Percentiles rank a stretch among this genome's conserved stretches.
phyloP scores from a whole-genome alignment of 2,113 vertebrate genomes.

The Sprattus sprattus region DNA sequence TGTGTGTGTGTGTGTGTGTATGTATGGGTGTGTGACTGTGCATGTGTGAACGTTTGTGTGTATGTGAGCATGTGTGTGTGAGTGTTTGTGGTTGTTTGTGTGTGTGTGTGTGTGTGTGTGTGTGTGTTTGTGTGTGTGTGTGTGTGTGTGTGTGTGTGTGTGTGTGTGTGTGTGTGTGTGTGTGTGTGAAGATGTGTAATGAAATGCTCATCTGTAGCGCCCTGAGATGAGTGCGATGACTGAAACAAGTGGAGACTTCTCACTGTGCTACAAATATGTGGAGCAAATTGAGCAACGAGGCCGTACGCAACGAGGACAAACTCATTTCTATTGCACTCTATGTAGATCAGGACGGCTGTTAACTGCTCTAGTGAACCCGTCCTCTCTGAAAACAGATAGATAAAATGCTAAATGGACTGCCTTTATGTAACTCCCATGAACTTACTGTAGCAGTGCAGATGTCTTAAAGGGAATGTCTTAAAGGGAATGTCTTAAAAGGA shows the following conservation, averaged over 20 bases:
- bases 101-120: conserved; percentile 15
- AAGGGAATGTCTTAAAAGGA: too few species aligned
- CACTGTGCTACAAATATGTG: background rate
- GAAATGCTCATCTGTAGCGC: background rate
- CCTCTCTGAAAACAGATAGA: too few species aligned
- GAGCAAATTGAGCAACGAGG: background rate
- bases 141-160: conserved; percentile 6
- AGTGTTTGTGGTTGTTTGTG: background rate
- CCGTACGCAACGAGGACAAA: background rate
- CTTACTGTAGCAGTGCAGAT: too few species aligned
- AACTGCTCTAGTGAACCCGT: too few species aligned
- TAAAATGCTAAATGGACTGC: too few species aligned
- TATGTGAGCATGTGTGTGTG: background rate
- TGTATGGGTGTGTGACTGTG: background rate
- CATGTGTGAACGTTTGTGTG: conserved; percentile 18
- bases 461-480: too few species aligned
- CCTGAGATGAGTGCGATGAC: too few species aligned
- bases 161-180: background rate
- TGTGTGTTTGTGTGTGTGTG: conserved; percentile 22
- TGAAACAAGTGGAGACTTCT: too few species aligned
- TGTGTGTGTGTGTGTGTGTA: background rate
- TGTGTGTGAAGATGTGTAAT: background rate
- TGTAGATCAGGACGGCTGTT: too few species aligned
- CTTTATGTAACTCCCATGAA: too few species aligned
- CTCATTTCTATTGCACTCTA: too few species aligned